Conservation (phyloP, 2,113 vertebrate species). For the Pachyramphus minor region DNA sequence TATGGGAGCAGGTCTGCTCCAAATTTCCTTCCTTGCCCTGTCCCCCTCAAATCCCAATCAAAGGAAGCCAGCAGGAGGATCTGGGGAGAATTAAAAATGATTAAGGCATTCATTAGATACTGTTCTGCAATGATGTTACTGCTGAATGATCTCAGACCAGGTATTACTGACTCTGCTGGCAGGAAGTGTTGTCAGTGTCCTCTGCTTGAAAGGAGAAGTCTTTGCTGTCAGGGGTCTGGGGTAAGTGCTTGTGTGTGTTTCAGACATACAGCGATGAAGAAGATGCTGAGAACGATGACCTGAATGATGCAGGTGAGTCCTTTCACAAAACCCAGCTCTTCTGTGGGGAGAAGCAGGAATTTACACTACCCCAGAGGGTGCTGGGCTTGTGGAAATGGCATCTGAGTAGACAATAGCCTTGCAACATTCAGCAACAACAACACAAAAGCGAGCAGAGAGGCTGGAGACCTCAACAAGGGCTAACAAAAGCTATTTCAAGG, state of each 20-base stretch:
- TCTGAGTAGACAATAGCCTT: background rate
- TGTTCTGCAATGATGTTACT: background rate
- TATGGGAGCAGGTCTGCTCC: background rate
- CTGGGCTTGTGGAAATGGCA: background rate
- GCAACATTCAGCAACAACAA: background rate
- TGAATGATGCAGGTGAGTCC: conserved; percentile 71
- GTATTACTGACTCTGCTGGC: background rate
- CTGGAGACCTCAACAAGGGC: background rate
- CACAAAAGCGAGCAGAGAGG: background rate
- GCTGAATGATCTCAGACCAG: background rate
- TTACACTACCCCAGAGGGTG: background rate
- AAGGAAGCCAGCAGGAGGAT: background rate
- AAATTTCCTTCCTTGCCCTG: background rate
- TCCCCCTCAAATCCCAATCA: background rate
- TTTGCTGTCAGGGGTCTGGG: background rate
- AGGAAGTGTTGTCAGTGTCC: background rate
- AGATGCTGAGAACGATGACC: conserved; percentile 73
- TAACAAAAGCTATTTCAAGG: background rate
- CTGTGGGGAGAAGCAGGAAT: background rate
- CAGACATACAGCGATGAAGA: conserved; percentile 77
- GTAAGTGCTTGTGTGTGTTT: conserved; percentile 24
- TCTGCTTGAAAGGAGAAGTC: background rate
- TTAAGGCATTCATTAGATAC: background rate
- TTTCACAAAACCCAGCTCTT: background rate
- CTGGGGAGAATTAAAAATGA: background rate